Base-by-base conservation (phyloP, 2,797 vertebrate species). In the Acanthornis magna region DNA sequence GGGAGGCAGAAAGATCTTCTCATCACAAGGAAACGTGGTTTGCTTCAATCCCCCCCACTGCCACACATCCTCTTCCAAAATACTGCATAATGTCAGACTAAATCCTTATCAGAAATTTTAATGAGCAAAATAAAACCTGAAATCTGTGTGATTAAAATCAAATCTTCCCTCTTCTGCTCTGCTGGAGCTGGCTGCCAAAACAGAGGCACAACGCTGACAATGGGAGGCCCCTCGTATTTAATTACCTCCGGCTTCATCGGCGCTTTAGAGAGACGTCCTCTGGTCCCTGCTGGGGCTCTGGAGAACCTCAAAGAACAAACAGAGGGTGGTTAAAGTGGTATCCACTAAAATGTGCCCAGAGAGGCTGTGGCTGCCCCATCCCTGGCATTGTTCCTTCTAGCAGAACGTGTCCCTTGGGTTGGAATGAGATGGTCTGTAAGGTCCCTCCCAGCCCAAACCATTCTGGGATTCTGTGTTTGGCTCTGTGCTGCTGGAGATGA, bases 141-240 rank as follows among this genome's bases (percentile, higher is more conserved):
- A 98, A 98, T 97, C 98, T 97, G 91, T 89, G 96, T 96, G 97
- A 98, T 98, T 98, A 98, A 98, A 98, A 98, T 98, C 96, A 97
- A 97, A 98, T 97, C 96, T 97, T 96, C 85, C 91, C 91, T 97
- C 97, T 97, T 98, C 96, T 98, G 97, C 97, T 98, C 91, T 50
- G 95, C 92, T 94, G 91, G 93, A 97, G 75, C 91, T 54, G 73
- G 58, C 97, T 97, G 97, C 97, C 97, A 97, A 97, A 95, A 86
- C 54, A 87, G 91, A 97, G 96, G 91, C 79, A 40, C 88, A 65
- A 42, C 2, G 79, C 94, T 90, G 95, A 95, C 95, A 71, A 87
- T 93, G 97, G 97, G 97, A 97, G 97, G 97, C 92, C 95, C 97
- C 96, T 97, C 27, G 19, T 94, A 96, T 97, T 97, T 98, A 97